phyloP scores from a whole-genome alignment of 2,888 invertebrate genomes.

The Eumacrocentrus americanus region DNA sequence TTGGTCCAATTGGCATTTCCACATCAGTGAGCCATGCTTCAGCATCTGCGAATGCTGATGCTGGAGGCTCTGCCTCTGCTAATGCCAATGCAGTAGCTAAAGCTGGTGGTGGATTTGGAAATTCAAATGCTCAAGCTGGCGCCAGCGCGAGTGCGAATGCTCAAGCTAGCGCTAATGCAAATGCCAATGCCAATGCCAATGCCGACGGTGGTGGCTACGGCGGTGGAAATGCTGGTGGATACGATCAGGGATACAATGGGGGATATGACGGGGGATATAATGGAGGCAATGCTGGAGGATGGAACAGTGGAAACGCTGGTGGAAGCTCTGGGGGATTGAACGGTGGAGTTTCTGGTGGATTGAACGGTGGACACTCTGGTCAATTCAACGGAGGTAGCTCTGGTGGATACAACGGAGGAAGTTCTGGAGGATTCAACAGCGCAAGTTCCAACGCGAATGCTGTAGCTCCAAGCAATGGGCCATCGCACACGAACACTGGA shows the following conservation, averaged over 20 bases:
- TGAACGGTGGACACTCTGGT: slow-evolving; percentile 26
- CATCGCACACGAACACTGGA: slow-evolving; percentile 13
- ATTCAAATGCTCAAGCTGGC: slow-evolving; percentile 30
- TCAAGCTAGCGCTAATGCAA: slow-evolving; percentile 20
- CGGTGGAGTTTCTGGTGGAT: slow-evolving; percentile 17
- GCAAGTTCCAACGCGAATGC: slow-evolving; percentile 35
- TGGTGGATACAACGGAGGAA: slow-evolving; percentile 1
- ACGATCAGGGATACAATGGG: slow-evolving; percentile 20
- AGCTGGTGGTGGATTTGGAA: slow-evolving; percentile 28
- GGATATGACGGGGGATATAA: slow-evolving; percentile 12
- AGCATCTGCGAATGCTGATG: slow-evolving; percentile 41
- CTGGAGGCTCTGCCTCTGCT: slow-evolving; percentile 30
- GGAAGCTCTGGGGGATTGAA: slow-evolving; percentile 9
- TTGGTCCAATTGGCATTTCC: slow-evolving; percentile 49
- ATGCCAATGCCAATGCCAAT: slow-evolving; percentile 31
- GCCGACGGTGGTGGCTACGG: slow-evolving; percentile 19
- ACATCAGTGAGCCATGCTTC: slow-evolving; percentile 40
- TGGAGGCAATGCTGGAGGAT: slow-evolving; percentile 14
- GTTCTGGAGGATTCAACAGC: slow-evolving; percentile 23
- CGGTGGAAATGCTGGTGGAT: slow-evolving; percentile 22
- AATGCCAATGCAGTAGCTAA: slow-evolving; percentile 30
- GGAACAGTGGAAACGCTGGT: slow-evolving; percentile 14
- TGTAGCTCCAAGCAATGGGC: slow-evolving; percentile 27
- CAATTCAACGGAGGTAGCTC: slow-evolving; percentile 2
- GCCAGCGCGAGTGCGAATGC: slow-evolving; percentile 31